Base-by-base conservation (phyloP, 92 coral and sea anemone genomes). In the Pocillopora meandrina region DNA sequence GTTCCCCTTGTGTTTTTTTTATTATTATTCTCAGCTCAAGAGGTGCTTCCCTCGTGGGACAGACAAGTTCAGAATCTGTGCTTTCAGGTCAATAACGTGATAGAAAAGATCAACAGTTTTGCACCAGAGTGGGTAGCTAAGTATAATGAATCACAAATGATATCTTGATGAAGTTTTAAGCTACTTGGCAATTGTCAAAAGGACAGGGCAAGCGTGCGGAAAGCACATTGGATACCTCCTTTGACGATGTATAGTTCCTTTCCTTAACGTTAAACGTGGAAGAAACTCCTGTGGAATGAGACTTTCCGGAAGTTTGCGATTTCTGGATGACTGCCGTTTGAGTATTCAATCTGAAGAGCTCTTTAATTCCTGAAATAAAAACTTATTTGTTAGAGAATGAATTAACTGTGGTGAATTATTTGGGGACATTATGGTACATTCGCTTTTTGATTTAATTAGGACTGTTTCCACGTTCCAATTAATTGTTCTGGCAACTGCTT, bases 11-110 rank as follows among this genome's bases (percentile, higher is more conserved):
- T 42, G 52, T 21, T 60, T 3, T 75, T 56, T 35, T 42, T n/a
- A 2, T 19, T 15, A 8, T 72, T 12, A 33, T 17, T 79, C 89
- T 78, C 72, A 97, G 99, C 98, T 62, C 99, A 95, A 97, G 98
- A 97, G 70, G 93, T 94, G n/a, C 89, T 97, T 1, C 99, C 99
- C 6, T 91, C 99, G 42, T 97, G 99, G 99, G 99, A 97, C 88
- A 97, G 95, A 65, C 99, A 97, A 68, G 95, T 97, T 33, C 99
- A 97, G 82, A 95, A 97, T 7, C 86, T 97, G 64, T 97, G 99
- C 73, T 92, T 89, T 70, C 99, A 97, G 85, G 99, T 97, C 33
- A 97, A 97, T 89, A 95, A 84, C 20, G 92, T 97, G 10, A 92
- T 97, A 71, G 99, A 97, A 74, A 97, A 97, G 71, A 94, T 97